Base-by-base conservation (phyloP, 2,797 vertebrate genomes). In the Rhynchonycteris naso region DNA sequence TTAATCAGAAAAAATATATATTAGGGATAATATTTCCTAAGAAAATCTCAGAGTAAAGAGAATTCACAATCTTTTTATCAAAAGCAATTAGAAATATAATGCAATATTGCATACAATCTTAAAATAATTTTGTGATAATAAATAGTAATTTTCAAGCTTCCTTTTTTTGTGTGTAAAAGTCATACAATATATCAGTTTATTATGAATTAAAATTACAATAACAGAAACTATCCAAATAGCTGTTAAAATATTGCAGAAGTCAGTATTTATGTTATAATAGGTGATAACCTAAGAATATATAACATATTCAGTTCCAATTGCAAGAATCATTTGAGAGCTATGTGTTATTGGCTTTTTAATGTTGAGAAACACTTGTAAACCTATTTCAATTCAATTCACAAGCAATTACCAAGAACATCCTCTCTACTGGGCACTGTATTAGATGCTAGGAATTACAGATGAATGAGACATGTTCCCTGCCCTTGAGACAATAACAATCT, bases 341-440 rank as follows among this genome's bases (percentile, higher is more conserved):
- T 47, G 61, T 95, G 47, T 85, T 96, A 75, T 22, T 87, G 30
- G 65, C 52, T 87, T 93, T 94, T 91, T 87, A 95, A 93, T 90
- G 92, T 88, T 69, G 56, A 95, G 58, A 88, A 95, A 59, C 35
- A 72, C 52, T 97, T 78, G 35, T 69, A 85, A 92, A 90, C n/a
- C 14, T 10, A 74, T 78, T 90, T 97, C 35, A 88, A 65, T 92
- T 88, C n/a, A 66, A 91, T 90, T 92, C 69, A 79, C 15, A 91
- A 71, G 50, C 69, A 85, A 88, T 95, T 95, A 92, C 12, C 52
- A 92, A 88, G 50, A 2, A 61, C 30, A 59, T 50, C 54, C 16
- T 65, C 54, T 43, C 2, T 94, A 58, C 28, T 68, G 10, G 56
- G 33, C 58, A 58, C 26, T 90, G 63, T 65, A 84, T 54, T 84